A percentile compares a stretch with the other conserved stretches of the same genome.
Evolutionary conservation across 1,140 invertebrate species (phyloP).

Genomic region (Pseudomyrmex concolor): DNA sequence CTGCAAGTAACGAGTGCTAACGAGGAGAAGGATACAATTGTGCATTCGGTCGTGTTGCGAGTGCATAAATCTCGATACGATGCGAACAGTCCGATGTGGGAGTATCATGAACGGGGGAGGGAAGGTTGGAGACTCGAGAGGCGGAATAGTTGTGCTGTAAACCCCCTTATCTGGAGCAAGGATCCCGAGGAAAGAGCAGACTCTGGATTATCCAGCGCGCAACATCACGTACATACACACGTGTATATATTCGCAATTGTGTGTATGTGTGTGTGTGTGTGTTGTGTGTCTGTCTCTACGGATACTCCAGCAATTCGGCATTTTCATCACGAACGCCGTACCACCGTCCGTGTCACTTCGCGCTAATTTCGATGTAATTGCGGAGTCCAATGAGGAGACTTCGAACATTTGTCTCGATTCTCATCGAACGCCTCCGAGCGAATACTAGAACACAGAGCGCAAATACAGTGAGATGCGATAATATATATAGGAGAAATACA

Average conservation of each 20-base stretch:
- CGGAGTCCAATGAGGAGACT: background rate
- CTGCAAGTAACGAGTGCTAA: constrained; percentile 35
- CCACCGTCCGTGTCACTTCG: constrained; percentile 6
- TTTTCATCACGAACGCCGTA: constrained; percentile 43
- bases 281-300: background rate
- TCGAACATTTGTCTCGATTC: background rate
- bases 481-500: background rate
- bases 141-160: constrained; percentile 21
- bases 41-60: constrained; percentile 39
- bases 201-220: constrained; percentile 43
- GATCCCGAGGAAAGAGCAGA: constrained; percentile 46
- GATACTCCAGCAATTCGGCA: constrained; percentile 13
- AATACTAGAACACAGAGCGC: background rate
- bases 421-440: too few relatives aligned
- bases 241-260: background rate
- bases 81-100: constrained; percentile 1
- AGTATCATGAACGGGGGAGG: background rate
- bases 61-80: constrained; percentile 47
- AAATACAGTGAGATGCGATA: too few relatives aligned
- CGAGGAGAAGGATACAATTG: constrained; percentile 39
- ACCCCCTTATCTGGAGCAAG: constrained; percentile 43
- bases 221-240: background rate
- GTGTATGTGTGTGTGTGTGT: too few relatives aligned
- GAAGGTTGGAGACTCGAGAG: background rate
- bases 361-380: constrained; percentile 38